Percentiles rank a stretch among this genome's conserved stretches.
Evolutionary conservation across 2,113 vertebrate species (phyloP).

Genomic region (Abramis brama): DNA sequence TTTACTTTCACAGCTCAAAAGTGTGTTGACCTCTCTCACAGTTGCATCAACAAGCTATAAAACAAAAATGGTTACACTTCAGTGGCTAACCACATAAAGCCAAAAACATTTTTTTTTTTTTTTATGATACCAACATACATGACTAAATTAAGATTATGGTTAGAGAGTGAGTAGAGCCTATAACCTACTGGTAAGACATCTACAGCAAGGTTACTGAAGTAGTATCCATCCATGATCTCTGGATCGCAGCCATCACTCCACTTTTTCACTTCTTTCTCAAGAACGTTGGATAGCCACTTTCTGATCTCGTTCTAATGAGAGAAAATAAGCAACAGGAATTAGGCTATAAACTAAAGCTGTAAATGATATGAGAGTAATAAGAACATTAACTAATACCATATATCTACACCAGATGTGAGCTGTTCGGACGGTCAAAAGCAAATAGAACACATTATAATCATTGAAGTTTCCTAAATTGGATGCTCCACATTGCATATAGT

Average conservation of each 20-base stretch:
- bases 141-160: not conserved
- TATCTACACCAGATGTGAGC: not conserved
- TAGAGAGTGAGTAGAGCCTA: not conserved
- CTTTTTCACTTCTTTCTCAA: constrained; percentile 77
- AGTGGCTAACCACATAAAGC: too few species aligned
- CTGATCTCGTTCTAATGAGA: constrained; percentile 63
- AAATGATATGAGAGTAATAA: not conserved
- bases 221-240: constrained; percentile 73
- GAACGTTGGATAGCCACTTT: constrained; percentile 71
- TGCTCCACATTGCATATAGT: too few species aligned
- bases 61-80: not conserved
- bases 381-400: not conserved
- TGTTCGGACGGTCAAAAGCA: too few species aligned
- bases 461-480: too few species aligned
- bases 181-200: constrained; percentile 72
- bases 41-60: constrained; percentile 73
- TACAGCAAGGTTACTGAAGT: constrained; percentile 83
- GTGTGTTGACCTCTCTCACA: constrained; percentile 66
- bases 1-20: constrained; percentile 61
- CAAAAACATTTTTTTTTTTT: too few species aligned
- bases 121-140: not conserved
- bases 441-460: not conserved
- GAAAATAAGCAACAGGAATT: constrained; percentile 16
- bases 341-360: not conserved
- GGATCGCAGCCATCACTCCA: constrained; percentile 79